Base-by-base conservation (phyloP, 2,797 vertebrate genomes). In the Macroramphosus scolopax region DNA sequence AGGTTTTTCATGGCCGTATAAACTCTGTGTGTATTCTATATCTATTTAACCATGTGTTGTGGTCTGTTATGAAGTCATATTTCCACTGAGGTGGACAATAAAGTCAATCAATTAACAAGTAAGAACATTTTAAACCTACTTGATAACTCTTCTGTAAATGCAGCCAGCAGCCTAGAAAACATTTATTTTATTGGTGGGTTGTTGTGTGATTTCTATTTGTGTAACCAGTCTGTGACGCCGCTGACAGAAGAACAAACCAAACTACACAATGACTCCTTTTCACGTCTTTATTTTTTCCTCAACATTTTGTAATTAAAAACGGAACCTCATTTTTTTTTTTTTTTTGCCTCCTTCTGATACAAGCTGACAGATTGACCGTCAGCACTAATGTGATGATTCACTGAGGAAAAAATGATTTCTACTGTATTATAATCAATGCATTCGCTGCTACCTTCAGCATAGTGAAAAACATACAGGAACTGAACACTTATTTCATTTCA, bases 381-480 rank as follows among this genome's bases (percentile, higher is more conserved):
- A 72, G 78, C 77, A 79, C 58, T 72, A 64, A 73, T 51, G 65
- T 71, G 72, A 83, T 71, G 71, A 77, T 77, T 79, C 67, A 77
- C 72, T 53, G 82, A 87, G 81, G 81, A 80, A 74, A 84, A 64
- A 57, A 58, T 16, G 40, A 75, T 68, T 72, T 82, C 81, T 87
- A 86, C 75, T 45, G 58, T 79, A 71, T 85, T 72, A 83, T 79
- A 68, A 75, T 61, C 63, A 75, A 80, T 69, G 72, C 53, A 79
- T 77, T n/a, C 55, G 78, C 84, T 76, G 80, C 78, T 88, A 80
- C 72, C 54, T 78, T 81, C 75, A 85, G 85, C 82, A 67, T 73
- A 68, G 77, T 85, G 84, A 77, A 85, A 84, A 87, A 88, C 78
- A 78, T 77, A 86, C 83, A 86, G 66, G 81, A 83, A 85, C 79